Evolutionary conservation across 2,888 invertebrate species (phyloP), one percentile per base, ranked within the genome.

Genomic region (Pegoplata infirma): DNA sequence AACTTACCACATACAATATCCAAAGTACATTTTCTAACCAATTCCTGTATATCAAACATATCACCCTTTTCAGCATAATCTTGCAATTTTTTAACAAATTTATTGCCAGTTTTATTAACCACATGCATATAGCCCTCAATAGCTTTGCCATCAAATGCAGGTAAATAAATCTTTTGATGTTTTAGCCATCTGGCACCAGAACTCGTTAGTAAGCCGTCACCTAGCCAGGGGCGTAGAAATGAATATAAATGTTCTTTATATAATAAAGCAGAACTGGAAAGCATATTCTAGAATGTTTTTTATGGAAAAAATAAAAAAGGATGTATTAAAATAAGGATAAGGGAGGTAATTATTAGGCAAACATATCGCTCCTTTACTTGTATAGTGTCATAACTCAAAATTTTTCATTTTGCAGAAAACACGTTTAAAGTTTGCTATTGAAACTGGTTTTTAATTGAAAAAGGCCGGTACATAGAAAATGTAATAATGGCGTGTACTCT

Each of bases 141-240:
- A 66, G 87, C 84, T 28, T 82, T 44, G n/a, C 81, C 79, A 44
- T 87, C 86, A 82, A 91, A 91, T 7, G 91, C 90, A 12, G 91
- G 91, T 5, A 89, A 88, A 55, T 91, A 90, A 32, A 91, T 84
- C 85, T 91, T 91, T 67, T 91, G 88, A 78, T 91, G 90, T 28
- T 89, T 88, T n/a, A 88, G 84, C 91, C 91, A 91, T 80, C 90
- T 90, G 23, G 88, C 85, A 28, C 86, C 84, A 67, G 85, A 87
- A 36, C 90, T 89, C 14, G 90, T 91, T 5, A 91, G 84, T 1
- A 91, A 85, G 5, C 91, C 91, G 40, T 90, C 86, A 8, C 90
- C 91, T 21, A 91, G 84, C 91, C 91, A 91, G 6, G 90, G 88
- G 5, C 84, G 84, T 1, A 91, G 75, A 61, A 87, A 88, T 1